These are phyloP conservation scores for Deilephila porcellus DNA, from an alignment of 2,888 invertebrate genomes.

Conservation along the genomic window DNA sequence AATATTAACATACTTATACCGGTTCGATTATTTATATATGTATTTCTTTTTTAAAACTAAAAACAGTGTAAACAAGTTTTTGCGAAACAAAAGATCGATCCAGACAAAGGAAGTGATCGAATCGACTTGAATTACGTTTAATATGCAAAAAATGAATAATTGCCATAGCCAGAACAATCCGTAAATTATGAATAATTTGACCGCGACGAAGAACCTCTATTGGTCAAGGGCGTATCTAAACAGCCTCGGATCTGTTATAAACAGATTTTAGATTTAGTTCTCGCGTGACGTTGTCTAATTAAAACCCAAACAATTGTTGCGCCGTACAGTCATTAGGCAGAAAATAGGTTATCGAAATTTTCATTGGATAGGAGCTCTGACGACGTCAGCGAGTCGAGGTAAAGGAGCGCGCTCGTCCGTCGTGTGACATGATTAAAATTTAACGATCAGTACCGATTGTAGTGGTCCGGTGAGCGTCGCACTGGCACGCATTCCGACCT, in stretches of 20 bases:
- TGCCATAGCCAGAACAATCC: constrained; percentile 27
- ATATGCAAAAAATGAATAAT: constrained; percentile 24
- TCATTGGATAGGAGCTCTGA: not conserved
- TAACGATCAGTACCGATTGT: constrained; percentile 56
- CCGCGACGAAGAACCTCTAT: constrained; percentile 64
- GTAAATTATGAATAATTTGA: constrained; percentile 50
- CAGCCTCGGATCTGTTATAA: constrained; percentile 65
- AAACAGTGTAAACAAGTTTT: constrained; percentile 7
- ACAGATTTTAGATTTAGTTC: constrained; percentile 57
- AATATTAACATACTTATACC: too few relatives aligned
- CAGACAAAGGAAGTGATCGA: constrained; percentile 34
- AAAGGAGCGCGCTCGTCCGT: constrained; percentile 36
- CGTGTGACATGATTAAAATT: constrained; percentile 54
- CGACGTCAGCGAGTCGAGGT: not conserved
- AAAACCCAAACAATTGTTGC: constrained; percentile 34
- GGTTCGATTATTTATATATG: too few relatives aligned
- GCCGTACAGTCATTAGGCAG: constrained; percentile 15
- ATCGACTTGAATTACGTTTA: constrained; percentile 23
- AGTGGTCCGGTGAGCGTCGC: constrained; percentile 66
- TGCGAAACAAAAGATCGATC: constrained; percentile 21
- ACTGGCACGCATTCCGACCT: constrained; percentile 72
- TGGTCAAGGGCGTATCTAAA: constrained; percentile 69
- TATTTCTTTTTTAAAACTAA: not conserved
- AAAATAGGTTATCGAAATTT: constrained; percentile 34
- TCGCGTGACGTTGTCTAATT: constrained; percentile 63